phyloP scores from a whole-genome alignment of 2,797 vertebrate genomes.

The Enteromius argenteus region DNA sequence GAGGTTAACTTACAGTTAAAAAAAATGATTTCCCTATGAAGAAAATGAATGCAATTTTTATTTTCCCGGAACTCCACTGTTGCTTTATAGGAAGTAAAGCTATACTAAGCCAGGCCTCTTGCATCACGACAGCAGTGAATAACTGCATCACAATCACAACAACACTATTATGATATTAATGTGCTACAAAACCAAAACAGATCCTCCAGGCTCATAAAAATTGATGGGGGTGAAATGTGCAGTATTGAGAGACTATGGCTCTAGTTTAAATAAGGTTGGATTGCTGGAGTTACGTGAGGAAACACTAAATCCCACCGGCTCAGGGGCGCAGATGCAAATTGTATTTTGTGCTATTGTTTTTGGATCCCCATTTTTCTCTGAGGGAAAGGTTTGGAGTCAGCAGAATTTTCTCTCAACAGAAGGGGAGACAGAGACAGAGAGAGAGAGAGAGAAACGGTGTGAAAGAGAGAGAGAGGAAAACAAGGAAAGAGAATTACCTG shows the following conservation, averaged over 20 bases:
- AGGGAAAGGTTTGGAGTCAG: constrained; percentile 54
- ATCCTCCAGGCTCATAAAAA: not conserved
- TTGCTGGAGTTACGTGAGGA: not conserved
- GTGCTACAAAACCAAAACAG: not conserved
- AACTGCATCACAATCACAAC: not conserved
- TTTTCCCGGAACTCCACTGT: not conserved
- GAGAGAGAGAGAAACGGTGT: constrained; percentile 10
- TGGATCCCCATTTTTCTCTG: constrained; percentile 56
- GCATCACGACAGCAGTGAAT: not conserved
- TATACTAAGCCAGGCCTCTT: not conserved
- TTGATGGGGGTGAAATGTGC: not conserved
- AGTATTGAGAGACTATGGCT: not conserved
- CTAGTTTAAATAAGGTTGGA: constrained; percentile 22
- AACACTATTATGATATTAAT: not conserved
- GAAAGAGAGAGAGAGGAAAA: constrained; percentile 21
- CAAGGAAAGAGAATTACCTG: constrained; percentile 17
- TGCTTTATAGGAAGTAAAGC: not conserved
- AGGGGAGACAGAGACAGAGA: not conserved
- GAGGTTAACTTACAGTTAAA: not conserved
- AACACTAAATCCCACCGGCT: constrained; percentile 46
- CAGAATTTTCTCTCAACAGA: constrained; percentile 30
- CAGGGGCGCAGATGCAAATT: constrained; percentile 51
- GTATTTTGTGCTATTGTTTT: constrained; percentile 58
- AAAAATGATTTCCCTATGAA: not conserved
- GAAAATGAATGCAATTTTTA: not conserved